Conservation (phyloP, 2,113 vertebrate species). For the Neogobius melanostomus region DNA sequence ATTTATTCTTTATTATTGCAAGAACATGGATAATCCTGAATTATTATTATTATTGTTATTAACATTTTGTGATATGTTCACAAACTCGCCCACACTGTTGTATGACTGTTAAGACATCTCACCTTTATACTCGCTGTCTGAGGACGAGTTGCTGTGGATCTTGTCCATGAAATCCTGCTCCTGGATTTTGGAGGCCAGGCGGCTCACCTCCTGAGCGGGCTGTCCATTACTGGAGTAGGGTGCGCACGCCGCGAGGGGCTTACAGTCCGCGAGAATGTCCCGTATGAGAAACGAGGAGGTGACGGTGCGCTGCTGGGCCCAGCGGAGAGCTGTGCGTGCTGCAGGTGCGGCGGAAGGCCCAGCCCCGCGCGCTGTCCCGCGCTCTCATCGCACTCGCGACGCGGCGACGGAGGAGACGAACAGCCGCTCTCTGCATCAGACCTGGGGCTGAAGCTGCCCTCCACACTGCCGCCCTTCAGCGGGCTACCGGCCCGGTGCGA, state of each 20-base stretch:
- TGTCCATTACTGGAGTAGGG: constrained; percentile 95
- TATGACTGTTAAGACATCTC: constrained; percentile 38
- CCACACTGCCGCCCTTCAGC: constrained; percentile 86
- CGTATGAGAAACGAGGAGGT: constrained; percentile 98
- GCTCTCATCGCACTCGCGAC: constrained; percentile 88
- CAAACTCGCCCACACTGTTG: too few species aligned
- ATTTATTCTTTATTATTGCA: too few species aligned
- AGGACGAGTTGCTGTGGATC: constrained; percentile 88
- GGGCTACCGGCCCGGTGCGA: constrained; percentile 93
- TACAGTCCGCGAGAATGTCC: constrained; percentile 97
- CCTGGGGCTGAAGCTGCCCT: constrained; percentile 89
- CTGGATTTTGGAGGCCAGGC: constrained; percentile 81
- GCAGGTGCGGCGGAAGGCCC: constrained; percentile 85
- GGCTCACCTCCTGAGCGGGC: constrained; percentile 84
- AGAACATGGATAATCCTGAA: too few species aligned
- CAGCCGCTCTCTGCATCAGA: constrained; percentile 92
- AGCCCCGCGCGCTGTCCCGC: constrained; percentile 72
- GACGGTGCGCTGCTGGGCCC: constrained; percentile 93
- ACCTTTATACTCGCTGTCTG: constrained; percentile 98
- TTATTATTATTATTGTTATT: too few species aligned
- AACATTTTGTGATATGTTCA: too few species aligned
- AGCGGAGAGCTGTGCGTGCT: constrained; percentile 84
- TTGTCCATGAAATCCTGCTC: constrained; percentile 94
- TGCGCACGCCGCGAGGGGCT: constrained; percentile 94
- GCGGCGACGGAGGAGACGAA: constrained; percentile 89